Evolutionary conservation across 2,888 invertebrate species (phyloP).

Genomic region (Lamellibrachia satsuma): DNA sequence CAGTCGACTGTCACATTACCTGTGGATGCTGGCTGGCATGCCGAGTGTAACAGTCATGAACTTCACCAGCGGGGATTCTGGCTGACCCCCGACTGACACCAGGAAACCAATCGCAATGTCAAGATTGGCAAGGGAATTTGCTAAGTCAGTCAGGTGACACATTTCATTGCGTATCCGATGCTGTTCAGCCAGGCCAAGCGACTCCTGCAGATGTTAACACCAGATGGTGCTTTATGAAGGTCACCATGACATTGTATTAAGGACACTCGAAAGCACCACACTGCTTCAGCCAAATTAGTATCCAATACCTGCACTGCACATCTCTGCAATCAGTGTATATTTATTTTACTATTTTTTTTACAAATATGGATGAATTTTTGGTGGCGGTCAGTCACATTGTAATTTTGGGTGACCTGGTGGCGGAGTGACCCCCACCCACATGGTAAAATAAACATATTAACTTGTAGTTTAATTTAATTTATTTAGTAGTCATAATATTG

Average conservation of each 20-base stretch:
- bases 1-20: not conserved
- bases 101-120: slow-evolving; percentile 42
- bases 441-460: too few species aligned
- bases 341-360: not conserved
- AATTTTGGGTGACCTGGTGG: too few species aligned
- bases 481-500: too few species aligned
- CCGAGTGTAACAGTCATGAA: slow-evolving; percentile 50
- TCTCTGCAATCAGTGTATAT: not conserved
- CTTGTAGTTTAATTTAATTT: too few species aligned
- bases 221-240: not conserved
- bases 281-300: not conserved
- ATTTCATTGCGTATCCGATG: slow-evolving; percentile 31
- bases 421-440: too few species aligned
- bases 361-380: too few species aligned
- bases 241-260: not conserved
- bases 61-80: slow-evolving; percentile 35
- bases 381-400: too few species aligned
- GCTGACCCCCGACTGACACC: slow-evolving; percentile 35
- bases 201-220: slow-evolving; percentile 28
- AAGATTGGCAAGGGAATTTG: slow-evolving; percentile 34
- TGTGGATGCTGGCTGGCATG: slow-evolving; percentile 39
- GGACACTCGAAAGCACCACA: not conserved
- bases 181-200: slow-evolving; percentile 26
- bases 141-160: slow-evolving; percentile 33
- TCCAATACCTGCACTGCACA: not conserved